Conservation (phyloP, 2,888 invertebrate species). For the Electrophaes corylata region DNA sequence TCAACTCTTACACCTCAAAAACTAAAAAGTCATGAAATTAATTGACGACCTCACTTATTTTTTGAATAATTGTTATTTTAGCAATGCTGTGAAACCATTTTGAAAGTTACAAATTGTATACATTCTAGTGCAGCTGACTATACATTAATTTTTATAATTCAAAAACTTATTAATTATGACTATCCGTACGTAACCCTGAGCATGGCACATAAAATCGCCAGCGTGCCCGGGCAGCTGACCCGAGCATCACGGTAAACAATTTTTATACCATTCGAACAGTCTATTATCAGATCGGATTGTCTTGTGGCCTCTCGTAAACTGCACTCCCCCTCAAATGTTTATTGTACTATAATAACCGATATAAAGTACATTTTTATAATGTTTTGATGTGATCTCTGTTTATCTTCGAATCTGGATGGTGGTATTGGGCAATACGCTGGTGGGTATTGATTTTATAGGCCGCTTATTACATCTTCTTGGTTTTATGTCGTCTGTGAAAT, state of each 20-base stretch:
- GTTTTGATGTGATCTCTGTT: constrained; percentile 70
- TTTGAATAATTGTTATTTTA: too few species aligned
- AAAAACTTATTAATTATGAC: neutral
- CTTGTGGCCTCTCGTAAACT: constrained; percentile 52
- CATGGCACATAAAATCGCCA: constrained; percentile 21
- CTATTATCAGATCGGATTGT: constrained; percentile 70
- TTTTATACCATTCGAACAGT: constrained; percentile 62
- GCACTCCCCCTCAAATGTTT: constrained; percentile 55
- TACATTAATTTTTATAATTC: neutral
- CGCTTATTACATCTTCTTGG: constrained; percentile 37
- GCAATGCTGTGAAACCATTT: too few species aligned
- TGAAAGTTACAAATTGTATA: too few species aligned
- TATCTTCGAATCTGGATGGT: constrained; percentile 69
- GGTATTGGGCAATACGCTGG: constrained; percentile 49
- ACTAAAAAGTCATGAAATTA: too few species aligned
- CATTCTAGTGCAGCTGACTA: too few species aligned
- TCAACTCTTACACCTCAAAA: too few species aligned
- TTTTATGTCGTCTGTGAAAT: constrained; percentile 34
- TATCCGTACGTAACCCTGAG: constrained; percentile 26
- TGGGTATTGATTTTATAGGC: constrained; percentile 49
- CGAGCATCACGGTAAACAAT: constrained; percentile 63
- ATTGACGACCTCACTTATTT: too few species aligned
- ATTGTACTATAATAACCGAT: constrained; percentile 75
- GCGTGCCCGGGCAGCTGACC: constrained; percentile 32
- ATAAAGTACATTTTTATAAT: constrained; percentile 72